Evolutionary conservation across 2,888 invertebrate species (phyloP).

Genomic region (Tortrix viridana): DNA sequence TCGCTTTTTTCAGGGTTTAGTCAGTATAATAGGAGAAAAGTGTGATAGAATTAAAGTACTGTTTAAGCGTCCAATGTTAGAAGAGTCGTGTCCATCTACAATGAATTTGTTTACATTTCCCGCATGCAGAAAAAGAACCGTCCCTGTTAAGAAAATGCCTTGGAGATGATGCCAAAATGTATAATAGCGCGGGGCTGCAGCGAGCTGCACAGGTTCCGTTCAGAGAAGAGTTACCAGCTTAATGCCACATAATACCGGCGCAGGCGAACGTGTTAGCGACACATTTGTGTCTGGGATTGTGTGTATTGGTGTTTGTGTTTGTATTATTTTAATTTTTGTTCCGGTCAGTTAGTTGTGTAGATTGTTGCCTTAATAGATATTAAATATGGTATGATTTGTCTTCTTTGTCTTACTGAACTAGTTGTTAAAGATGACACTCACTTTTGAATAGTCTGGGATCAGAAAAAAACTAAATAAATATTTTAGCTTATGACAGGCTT

Average conservation of each 20-base stretch:
- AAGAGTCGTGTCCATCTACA: conserved; percentile 45
- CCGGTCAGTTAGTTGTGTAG: conserved; percentile 14
- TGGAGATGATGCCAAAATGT: conserved; percentile 50
- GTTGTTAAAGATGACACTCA: too few relatives aligned
- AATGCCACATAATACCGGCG: too few relatives aligned
- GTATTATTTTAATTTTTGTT: conserved; percentile 15
- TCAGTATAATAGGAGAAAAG: conserved; percentile 57
- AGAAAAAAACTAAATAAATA: too few relatives aligned
- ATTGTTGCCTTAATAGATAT: background rate
- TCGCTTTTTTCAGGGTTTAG: conserved; percentile 57
- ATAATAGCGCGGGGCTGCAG: background rate
- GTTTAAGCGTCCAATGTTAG: conserved; percentile 49
- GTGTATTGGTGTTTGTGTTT: background rate
- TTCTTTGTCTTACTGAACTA: too few relatives aligned
- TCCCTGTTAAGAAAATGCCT: conserved; percentile 41
- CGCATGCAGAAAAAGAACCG: conserved; percentile 3
- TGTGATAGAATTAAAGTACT: conserved; percentile 55
- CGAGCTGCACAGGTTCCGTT: background rate
- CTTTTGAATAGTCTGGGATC: too few relatives aligned
- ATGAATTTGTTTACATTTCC: conserved; percentile 45
- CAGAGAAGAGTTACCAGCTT: background rate
- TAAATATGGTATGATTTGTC: background rate
- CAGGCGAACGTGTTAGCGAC: too few relatives aligned
- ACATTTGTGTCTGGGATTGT: too few relatives aligned
- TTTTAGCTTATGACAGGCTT: too few relatives aligned